Percentiles rank a stretch among this genome's conserved stretches.
These are phyloP conservation scores for Caenorhabditis japonica DNA, from an alignment of 2,888 invertebrate species.

Conservation along the genomic window DNA sequence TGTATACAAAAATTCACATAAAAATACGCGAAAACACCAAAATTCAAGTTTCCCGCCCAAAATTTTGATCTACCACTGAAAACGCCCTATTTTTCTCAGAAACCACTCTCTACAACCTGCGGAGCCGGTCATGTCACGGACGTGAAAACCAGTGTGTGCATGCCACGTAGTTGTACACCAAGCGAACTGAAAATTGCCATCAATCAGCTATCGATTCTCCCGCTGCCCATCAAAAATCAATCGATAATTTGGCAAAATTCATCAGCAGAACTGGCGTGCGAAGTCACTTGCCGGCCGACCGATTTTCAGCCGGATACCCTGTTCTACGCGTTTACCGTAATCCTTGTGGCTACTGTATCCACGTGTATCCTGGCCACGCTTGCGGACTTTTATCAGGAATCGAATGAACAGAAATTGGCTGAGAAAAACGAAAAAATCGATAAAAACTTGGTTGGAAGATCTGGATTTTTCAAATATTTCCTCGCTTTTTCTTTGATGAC, in stretches of 20 bases:
- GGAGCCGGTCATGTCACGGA: slow-evolving; percentile 27
- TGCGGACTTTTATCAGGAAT: slow-evolving; percentile 27
- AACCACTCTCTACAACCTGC: slow-evolving; percentile 25
- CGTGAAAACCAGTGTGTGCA: slow-evolving; percentile 43
- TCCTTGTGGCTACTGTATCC: slow-evolving; percentile 8
- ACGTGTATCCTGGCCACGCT: slow-evolving; percentile 20
- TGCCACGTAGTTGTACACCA: slow-evolving; percentile 40
- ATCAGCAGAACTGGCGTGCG: slow-evolving; percentile 9
- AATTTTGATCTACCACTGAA: no score
- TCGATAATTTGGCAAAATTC: background rate
- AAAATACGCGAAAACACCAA: no score
- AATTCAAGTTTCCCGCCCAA: no score
- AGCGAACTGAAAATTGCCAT: slow-evolving; percentile 22
- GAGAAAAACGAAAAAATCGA: background rate
- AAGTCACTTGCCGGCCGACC: slow-evolving; percentile 26
- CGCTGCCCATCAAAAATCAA: slow-evolving; percentile 8
- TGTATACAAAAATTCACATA: no score
- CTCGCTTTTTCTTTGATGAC: slow-evolving; percentile 48
- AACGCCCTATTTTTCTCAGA: no score
- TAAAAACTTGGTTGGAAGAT: no score
- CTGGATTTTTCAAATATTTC: slow-evolving; percentile 23
- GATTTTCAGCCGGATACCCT: slow-evolving; percentile 17
- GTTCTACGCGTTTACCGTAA: slow-evolving; percentile 28
- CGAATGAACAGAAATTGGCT: slow-evolving; percentile 1
- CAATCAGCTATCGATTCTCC: slow-evolving; percentile 15